Conservation (phyloP, 2,113 vertebrate genomes). For the Halcyon senegalensis region DNA sequence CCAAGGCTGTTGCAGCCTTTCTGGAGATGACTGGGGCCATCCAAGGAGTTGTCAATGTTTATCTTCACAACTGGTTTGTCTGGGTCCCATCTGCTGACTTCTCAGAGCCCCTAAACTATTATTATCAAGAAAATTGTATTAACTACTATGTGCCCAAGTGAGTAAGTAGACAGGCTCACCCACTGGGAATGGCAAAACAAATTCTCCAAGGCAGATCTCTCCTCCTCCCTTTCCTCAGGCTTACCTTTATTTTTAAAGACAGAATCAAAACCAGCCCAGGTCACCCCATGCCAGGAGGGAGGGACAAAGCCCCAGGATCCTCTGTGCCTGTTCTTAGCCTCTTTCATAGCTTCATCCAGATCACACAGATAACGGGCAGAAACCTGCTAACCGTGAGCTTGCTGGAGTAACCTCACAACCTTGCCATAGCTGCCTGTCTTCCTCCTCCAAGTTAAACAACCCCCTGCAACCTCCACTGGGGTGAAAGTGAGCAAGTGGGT, state of each 20-base stretch:
- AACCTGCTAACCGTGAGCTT: background rate
- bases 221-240: constrained; percentile 25
- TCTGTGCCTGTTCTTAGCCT: background rate
- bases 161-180: background rate
- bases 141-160: background rate
- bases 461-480: background rate
- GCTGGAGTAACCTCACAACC: background rate
- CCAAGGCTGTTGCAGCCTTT: background rate
- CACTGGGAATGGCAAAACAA: background rate
- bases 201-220: constrained; percentile 2
- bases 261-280: background rate
- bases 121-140: background rate
- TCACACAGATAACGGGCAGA: background rate
- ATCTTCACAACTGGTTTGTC: background rate
- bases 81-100: background rate
- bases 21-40: background rate
- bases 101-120: background rate
- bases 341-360: background rate
- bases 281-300: background rate
- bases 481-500: background rate
- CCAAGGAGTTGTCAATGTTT: background rate
- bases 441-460: background rate
- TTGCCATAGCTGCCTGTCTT: background rate
- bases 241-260: background rate
- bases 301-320: background rate